Percentiles rank a stretch among this genome's conserved stretches.
Evolutionary conservation across 2,797 vertebrate genomes (phyloP).

Genomic region (Ctenochaetus hawaiiensis): DNA sequence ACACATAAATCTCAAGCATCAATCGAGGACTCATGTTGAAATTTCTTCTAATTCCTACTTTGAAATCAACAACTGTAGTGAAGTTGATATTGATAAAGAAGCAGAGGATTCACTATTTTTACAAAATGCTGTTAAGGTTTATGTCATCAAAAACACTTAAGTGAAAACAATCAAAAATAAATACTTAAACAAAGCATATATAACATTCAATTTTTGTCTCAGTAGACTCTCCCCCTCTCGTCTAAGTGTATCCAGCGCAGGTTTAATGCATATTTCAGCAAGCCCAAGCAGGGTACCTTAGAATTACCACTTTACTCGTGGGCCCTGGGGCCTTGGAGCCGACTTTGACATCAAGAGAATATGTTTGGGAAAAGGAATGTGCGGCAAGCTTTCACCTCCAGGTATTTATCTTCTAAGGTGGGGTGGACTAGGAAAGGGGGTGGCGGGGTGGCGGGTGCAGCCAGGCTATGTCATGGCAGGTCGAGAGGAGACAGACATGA

Average conservation of each 20-base stretch:
- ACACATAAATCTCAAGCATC: conserved; percentile 45
- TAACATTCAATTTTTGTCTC: conserved; percentile 67
- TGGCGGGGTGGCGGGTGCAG: conserved; percentile 68
- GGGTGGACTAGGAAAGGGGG: conserved; percentile 78
- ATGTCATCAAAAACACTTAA: conserved; percentile 21
- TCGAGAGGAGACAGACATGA: conserved; percentile 77
- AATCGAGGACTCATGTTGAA: conserved; percentile 6
- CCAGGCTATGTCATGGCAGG: conserved; percentile 85
- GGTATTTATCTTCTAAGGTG: conserved; percentile 94
- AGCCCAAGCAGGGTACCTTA: conserved; percentile 94
- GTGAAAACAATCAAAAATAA: conserved; percentile 50
- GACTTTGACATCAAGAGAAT: conserved; percentile 95
- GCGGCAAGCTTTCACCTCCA: conserved; percentile 93
- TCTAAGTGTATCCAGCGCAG: conserved; percentile 85
- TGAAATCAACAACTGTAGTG: conserved; percentile 11
- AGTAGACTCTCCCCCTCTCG: conserved; percentile 82
- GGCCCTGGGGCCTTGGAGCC: conserved; percentile 93
- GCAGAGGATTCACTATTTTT: neutral
- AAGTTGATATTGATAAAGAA: conserved; percentile 8
- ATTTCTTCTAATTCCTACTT: conserved; percentile 38
- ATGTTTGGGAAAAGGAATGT: conserved; percentile 96
- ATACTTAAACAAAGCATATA: conserved; percentile 61
- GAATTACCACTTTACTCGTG: conserved; percentile 92
- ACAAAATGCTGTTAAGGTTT: neutral
- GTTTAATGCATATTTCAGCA: conserved; percentile 99